These are phyloP conservation scores for Drosophila lacteicornis DNA, from an alignment of 1,140 invertebrate genomes.

Conservation along the genomic window DNA sequence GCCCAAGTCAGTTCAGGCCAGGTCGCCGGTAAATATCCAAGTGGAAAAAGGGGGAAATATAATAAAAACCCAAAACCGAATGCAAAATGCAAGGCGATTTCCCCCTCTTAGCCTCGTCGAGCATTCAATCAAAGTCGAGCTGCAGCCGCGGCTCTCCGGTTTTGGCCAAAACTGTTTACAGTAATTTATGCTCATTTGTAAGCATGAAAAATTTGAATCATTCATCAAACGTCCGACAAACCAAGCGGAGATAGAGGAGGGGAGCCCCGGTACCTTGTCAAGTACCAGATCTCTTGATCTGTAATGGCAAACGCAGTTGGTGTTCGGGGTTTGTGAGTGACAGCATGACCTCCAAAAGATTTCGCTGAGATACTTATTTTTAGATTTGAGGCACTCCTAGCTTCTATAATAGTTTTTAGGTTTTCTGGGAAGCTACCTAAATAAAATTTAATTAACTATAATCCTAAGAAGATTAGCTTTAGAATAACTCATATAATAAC, in stretches of 20 bases:
- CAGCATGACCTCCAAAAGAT: constrained; percentile 12
- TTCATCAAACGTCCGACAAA: constrained; percentile 51
- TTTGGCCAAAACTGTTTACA: constrained; percentile 68
- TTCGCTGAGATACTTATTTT: background rate
- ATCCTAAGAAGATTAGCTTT: no score
- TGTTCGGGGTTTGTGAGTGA: background rate
- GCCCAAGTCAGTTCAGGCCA: constrained; percentile 14
- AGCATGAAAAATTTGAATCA: constrained; percentile 81
- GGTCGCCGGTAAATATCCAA: constrained; percentile 28
- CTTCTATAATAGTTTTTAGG: background rate
- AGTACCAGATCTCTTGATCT: constrained; percentile 43
- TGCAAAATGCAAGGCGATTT: constrained; percentile 42
- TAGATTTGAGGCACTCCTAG: background rate
- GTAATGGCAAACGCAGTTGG: constrained; percentile 12
- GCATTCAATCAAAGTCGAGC: constrained; percentile 77
- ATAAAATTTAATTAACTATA: background rate
- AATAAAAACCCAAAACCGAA: constrained; percentile 19
- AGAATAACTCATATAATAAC: no score
- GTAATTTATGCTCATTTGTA: constrained; percentile 81
- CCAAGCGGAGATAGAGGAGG: background rate
- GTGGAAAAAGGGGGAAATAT: constrained; percentile 9
- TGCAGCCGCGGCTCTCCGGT: constrained; percentile 41
- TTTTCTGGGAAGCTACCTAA: background rate
- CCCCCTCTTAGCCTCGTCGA: constrained; percentile 21
- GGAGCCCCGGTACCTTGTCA: constrained; percentile 3